phyloP scores from a whole-genome alignment of 2,113 vertebrate species.

The Eleginops maclovinus region DNA sequence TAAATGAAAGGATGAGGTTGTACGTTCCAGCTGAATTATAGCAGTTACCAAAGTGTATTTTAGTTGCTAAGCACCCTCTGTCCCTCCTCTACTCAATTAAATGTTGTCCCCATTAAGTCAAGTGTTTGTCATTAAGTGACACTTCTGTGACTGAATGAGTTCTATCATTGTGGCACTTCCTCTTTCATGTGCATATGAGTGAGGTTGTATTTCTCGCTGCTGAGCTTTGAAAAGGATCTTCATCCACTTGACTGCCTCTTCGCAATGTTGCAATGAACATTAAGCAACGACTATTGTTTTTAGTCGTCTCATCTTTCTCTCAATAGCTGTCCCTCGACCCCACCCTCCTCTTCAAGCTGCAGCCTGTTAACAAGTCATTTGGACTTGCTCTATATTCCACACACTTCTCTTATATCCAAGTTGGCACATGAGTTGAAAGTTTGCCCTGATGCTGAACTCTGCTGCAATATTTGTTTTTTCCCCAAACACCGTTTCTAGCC shows the following conservation, averaged over 20 bases:
- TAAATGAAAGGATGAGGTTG: background rate
- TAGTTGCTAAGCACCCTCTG: background rate
- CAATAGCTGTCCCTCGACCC: background rate
- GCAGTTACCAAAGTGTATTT: constrained; percentile 12
- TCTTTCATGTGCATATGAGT: constrained; percentile 34
- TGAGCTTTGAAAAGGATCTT: constrained; percentile 31
- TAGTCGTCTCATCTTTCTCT: constrained; percentile 16
- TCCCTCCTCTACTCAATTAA: background rate
- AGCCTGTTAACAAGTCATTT: constrained; percentile 37
- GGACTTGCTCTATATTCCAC: constrained; percentile 47
- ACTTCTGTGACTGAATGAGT: constrained; percentile 1
- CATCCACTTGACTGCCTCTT: constrained; percentile 36
- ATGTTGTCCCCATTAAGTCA: constrained; percentile 11
- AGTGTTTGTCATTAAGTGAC: constrained; percentile 26
- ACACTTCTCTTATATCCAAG: constrained; percentile 49
- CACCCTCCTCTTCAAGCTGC: background rate
- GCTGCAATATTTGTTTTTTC: constrained; percentile 34
- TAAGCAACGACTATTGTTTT: constrained; percentile 36
- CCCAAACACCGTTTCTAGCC: constrained; percentile 36
- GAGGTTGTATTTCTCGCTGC: constrained; percentile 4
- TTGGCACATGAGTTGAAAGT: constrained; percentile 59
- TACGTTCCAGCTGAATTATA: constrained; percentile 10
- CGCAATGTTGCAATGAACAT: constrained; percentile 38
- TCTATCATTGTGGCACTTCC: background rate
- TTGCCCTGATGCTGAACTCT: constrained; percentile 59